Evolutionary conservation across 2,888 invertebrate species (phyloP).

Genomic region (Iselma pallidipennis): DNA sequence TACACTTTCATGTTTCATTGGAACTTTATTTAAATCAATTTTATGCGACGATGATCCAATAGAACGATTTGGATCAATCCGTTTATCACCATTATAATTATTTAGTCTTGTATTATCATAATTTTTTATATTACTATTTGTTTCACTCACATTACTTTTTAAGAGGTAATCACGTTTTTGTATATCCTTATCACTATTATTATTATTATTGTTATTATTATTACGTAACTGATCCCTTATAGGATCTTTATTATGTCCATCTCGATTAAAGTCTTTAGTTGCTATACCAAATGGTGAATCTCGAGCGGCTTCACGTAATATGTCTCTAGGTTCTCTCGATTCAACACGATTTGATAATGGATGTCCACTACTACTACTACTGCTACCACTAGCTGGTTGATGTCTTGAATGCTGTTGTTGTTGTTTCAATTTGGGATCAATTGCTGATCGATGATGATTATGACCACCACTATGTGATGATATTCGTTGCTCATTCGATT

Average conservation of each 20-base stretch:
- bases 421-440: constrained; percentile 49
- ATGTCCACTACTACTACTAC: constrained; percentile 4
- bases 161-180: constrained; percentile 45
- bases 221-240: constrained; percentile 23
- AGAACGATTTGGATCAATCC: constrained; percentile 23
- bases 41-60: constrained; percentile 26
- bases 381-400: constrained; percentile 35
- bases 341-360: constrained; percentile 32
- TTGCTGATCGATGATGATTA: constrained; percentile 39
- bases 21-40: constrained; percentile 41
- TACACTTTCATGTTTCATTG: constrained; percentile 33
- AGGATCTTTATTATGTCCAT: constrained; percentile 20
- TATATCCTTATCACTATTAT: constrained; percentile 36
- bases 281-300: constrained; percentile 44
- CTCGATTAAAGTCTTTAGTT: constrained; percentile 26
- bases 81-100: constrained; percentile 38
- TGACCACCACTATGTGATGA: constrained; percentile 24
- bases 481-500: constrained; percentile 30
- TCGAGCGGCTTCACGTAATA: constrained; percentile 47
- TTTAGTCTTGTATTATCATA: constrained; percentile 30
- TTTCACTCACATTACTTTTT: constrained; percentile 43
- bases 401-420: constrained; percentile 40
- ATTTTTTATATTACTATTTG: constrained; percentile 36
- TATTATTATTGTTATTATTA: constrained; percentile 15
- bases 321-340: constrained; percentile 48